A percentile compares a stretch with the other conserved stretches of the same genome.
phyloP scores from a whole-genome alignment of 2,888 invertebrate species.

The Harpalus rubripes region DNA sequence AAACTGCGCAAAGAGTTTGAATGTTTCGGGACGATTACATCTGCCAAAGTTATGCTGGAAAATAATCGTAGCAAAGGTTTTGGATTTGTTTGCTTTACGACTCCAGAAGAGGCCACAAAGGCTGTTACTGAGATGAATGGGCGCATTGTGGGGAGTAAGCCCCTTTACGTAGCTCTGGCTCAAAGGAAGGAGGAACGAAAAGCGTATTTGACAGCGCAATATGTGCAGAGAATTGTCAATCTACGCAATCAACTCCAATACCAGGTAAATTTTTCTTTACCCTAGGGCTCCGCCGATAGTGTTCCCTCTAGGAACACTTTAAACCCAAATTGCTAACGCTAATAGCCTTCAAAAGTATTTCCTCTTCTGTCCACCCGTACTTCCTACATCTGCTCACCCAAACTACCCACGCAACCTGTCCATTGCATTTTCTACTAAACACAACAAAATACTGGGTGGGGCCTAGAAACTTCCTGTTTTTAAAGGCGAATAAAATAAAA shows the following conservation, averaged over 20 bases:
- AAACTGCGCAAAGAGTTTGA: conserved; percentile 83
- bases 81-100: conserved; percentile 86
- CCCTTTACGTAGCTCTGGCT: conserved; percentile 85
- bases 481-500: no score
- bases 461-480: no score
- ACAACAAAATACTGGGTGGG: no score
- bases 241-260: conserved; percentile 74
- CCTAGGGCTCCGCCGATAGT: no score
- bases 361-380: no score
- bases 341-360: no score
- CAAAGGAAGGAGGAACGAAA: conserved; percentile 86
- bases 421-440: no score
- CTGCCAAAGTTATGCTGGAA: conserved; percentile 83
- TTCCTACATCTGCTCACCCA: no score
- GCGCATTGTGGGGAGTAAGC: conserved; percentile 84
- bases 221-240: conserved; percentile 81
- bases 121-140: conserved; percentile 87
- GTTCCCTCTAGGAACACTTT: no score
- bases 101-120: conserved; percentile 85
- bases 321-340: no score
- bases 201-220: conserved; percentile 84
- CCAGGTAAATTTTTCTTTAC: conserved; percentile 20
- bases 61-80: conserved; percentile 82
- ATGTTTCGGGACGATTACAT: conserved; percentile 84
- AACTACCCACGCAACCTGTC: no score